Evolutionary conservation across 2,113 vertebrate species (phyloP), one percentile per base, ranked within the genome.

Genomic region (Micronycteris hirsuta): DNA sequence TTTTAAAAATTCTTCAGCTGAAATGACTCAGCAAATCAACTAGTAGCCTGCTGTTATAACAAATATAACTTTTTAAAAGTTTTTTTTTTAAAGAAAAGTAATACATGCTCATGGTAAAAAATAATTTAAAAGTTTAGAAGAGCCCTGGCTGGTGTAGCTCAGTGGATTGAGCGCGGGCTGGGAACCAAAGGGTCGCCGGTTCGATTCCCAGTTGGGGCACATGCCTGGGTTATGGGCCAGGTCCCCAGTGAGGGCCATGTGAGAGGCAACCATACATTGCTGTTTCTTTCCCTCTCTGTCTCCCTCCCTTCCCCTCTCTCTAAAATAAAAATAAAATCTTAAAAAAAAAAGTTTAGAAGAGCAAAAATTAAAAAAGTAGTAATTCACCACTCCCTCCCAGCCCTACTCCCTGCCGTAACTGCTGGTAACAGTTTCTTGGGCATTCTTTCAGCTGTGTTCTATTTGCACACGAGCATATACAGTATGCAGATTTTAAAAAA

Each of bases 291-390:
- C n/a, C n/a, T n/a, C n/a, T n/a, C n/a, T n/a, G n/a, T n/a, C n/a
- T n/a, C n/a, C n/a, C n/a, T n/a, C n/a, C n/a, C n/a, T n/a, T n/a
- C n/a, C n/a, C n/a, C n/a, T n/a, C n/a, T n/a, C n/a, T n/a, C n/a
- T n/a, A n/a, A n/a, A n/a, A n/a, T n/a, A n/a, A n/a, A n/a, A n/a
- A n/a, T n/a, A n/a, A n/a, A n/a, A n/a, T n/a, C n/a, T n/a, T n/a
- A n/a, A n/a, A n/a, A n/a, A n/a, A n/a, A n/a, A 43, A 36, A 73
- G 61, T 94, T 94, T 92, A 82, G 52, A 92, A 73, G 49, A 89
- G 12, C 7, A 31, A 73, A 58, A 45, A 45, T 33, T 33, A 24
- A 22, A 68, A 94, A 97, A 68, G 38, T 71, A 65, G 85, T 61
- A 63, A 15, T n/a, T 8, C 4, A 2, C 31, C 45, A 38, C 24